Evolutionary conservation across 2,797 vertebrate species (phyloP), one percentile per base, ranked within the genome.

Genomic region (Sebastes melanostomus): DNA sequence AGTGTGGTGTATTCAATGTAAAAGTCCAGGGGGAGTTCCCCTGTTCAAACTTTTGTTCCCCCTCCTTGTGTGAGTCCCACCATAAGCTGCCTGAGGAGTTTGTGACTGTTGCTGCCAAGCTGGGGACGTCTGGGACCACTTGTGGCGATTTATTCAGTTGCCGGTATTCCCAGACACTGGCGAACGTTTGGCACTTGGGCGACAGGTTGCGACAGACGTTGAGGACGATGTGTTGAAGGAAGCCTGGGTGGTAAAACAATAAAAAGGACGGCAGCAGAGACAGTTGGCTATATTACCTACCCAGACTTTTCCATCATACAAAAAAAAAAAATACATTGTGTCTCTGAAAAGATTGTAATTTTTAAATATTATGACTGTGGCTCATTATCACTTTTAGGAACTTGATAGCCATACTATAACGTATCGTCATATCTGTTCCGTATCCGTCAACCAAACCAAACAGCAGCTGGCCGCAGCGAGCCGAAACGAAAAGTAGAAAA

Each of bases 1-100:
- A 77, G 68, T 81, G 75, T 56, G 66, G 52, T 74, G 73, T 72
- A 72, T 89, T 86, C 72, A 75, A 10, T 58, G 59, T 78, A 54
- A 77, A 85, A 83, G 72, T 78, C 66, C 72, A 72, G 54, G 30
- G 82, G 86, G 86, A 79, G 80, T 86, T 87, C 38, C 81, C 69
- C 84, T 42, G 52, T 68, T 80, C 77, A 83, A 89, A 86, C 80
- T 56, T 91, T 88, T 83, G 76, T 88, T 69, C 77, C 46, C 59
- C 38, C 72, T 58, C 74, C 59, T 78, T 86, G 85, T 87, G 58
- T 69, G 85, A 77, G 75, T 79, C 72, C 66, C 78, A 67, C 73
- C 84, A 81, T 86, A 83, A 90, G 86, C 90, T 76, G 82, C 86
- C 84, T 82, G 83, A 83, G 77, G 73, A 75, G 81, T 89, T 83